These are phyloP conservation scores for Grallaria varia DNA, from an alignment of 2,113 vertebrate genomes.

Conservation along the genomic window DNA sequence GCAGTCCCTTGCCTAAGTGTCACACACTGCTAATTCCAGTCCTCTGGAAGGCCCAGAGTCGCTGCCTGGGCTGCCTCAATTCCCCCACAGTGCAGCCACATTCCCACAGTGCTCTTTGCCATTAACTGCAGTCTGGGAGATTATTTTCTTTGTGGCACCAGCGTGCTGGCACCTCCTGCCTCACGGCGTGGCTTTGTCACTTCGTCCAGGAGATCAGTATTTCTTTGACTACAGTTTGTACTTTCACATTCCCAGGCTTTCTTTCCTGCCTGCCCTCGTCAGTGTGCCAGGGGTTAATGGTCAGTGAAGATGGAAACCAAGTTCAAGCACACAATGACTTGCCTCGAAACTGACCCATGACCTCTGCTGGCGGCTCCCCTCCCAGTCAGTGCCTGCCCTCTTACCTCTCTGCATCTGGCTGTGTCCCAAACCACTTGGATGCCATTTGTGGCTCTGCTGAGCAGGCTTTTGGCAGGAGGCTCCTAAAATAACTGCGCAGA, in stretches of 20 bases:
- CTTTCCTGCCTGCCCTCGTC: background rate
- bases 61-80: background rate
- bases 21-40: background rate
- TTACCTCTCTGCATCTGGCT: constrained; percentile 14
- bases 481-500: constrained; percentile 17
- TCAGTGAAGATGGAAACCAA: background rate
- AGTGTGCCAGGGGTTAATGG: constrained; percentile 15
- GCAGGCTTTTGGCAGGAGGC: constrained; percentile 25
- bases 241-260: background rate
- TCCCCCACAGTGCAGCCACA: background rate
- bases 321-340: constrained; percentile 12
- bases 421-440: constrained; percentile 8
- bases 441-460: constrained; percentile 42
- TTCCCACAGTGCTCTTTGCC: background rate
- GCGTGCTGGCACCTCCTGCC: background rate
- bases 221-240: background rate
- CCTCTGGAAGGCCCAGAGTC: background rate
- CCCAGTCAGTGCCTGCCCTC: constrained; percentile 23
- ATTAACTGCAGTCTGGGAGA: background rate
- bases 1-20: background rate
- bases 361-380: constrained; percentile 14
- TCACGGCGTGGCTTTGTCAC: background rate
- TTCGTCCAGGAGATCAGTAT: background rate
- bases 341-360: background rate
- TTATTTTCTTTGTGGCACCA: background rate